These are phyloP conservation scores for Anthoscopus minutus DNA, from an alignment of 2,113 vertebrate genomes.

Conservation along the genomic window DNA sequence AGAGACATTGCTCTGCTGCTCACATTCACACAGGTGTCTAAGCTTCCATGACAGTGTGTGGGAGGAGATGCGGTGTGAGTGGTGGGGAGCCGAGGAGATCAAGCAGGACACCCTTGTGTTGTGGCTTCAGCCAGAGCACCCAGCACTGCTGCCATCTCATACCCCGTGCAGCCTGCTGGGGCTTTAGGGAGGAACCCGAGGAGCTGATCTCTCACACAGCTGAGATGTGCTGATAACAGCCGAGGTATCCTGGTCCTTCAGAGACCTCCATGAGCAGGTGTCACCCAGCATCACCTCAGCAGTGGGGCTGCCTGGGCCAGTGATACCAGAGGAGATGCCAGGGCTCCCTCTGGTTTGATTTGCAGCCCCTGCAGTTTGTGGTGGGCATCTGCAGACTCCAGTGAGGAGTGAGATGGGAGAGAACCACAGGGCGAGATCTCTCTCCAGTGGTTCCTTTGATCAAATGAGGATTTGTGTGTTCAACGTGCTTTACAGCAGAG, in stretches of 20 bases:
- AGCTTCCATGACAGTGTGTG: fast-evolving
- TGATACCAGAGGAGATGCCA: background rate
- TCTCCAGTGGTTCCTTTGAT: slow-evolving; percentile 8
- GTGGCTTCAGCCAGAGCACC: background rate
- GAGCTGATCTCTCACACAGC: background rate
- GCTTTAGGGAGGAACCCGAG: background rate
- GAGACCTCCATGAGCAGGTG: background rate
- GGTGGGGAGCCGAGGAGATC: background rate
- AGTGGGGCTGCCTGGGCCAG: background rate
- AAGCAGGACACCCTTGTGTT: background rate
- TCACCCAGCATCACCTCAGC: background rate
- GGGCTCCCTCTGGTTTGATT: background rate
- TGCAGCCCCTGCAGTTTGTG: background rate
- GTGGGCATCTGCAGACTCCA: background rate
- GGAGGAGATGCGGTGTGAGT: background rate
- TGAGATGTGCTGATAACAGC: background rate
- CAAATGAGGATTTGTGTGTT: background rate
- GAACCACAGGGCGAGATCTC: background rate
- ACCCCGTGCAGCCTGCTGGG: background rate
- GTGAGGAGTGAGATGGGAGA: background rate
- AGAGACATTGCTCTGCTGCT: background rate
- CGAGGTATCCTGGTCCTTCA: fast-evolving
- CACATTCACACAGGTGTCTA: background rate
- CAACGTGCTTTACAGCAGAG: background rate
- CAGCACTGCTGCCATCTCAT: background rate